Base-by-base conservation (phyloP, 1,140 invertebrate genomes). In the Lepidotrigona ventralis region DNA sequence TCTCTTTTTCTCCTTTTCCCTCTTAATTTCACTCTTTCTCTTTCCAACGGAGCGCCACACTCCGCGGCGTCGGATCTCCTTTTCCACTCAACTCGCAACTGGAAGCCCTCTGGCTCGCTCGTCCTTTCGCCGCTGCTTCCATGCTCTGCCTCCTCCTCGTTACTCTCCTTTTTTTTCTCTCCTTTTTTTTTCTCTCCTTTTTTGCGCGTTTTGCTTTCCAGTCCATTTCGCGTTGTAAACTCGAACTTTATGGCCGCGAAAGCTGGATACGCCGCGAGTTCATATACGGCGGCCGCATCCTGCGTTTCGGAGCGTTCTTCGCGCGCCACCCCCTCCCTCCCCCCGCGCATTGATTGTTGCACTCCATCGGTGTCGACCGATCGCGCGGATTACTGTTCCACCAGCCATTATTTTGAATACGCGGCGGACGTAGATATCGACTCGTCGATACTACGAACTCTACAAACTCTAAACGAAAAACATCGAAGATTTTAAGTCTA, bases 211-310 rank as follows among this genome's bases (percentile, higher is more conserved):
- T 91, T 91, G 89, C 89, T 91, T 93, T 93, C 90, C 93, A 92
- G 90, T 93, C 93, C 93, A 94, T 94, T 94, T 94, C 91, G 84
- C 90, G 89, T 91, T 93, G 92, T 93, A 93, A 93, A 92, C 91
- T 93, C 89, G 88, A 93, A 92, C 90, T 93, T 93, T 92, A 93
- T 94, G 92, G 90, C 91, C 89, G 86, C 89, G 87, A 91, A 87
- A 91, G 88, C 86, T 88, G 87, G 88, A 88, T 87, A 70, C 86
- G 87, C 88, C 87, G 87, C 84, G 87, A 89, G 86, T 91, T 91
- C 91, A 92, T 90, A 88, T 83, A 51, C 71, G 78, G 39, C 63
- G 76, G 29, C 72, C 69, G 80, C 84, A 77, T 84, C 76, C 64
- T 81, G 60, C 73, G 72, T 81, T 56, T 54, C 72, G 68, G 77